Evolutionary conservation across 2,888 invertebrate genomes (phyloP).

Genomic region (Zygothrica quintamaculata): DNA sequence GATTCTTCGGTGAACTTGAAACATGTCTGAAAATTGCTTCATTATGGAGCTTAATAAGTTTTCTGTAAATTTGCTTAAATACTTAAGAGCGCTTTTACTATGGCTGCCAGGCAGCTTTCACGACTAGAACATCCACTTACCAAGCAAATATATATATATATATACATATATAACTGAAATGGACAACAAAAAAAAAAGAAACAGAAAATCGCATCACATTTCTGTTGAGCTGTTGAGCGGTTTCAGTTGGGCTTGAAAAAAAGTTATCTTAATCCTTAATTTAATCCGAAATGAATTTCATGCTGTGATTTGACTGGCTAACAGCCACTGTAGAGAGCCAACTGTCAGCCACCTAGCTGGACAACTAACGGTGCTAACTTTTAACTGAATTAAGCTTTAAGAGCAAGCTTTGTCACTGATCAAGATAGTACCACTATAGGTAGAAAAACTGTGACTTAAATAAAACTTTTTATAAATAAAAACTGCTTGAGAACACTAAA

Average conservation of each 20-base stretch:
- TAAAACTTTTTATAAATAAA: too few relatives aligned
- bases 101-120: constrained; percentile 15
- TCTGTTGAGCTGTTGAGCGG: constrained; percentile 10
- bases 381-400: constrained; percentile 56
- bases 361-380: constrained; percentile 32
- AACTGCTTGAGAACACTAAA: too few relatives aligned
- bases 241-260: constrained; percentile 39
- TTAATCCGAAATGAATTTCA: constrained; percentile 73
- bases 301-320: constrained; percentile 70
- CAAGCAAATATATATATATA: constrained; percentile 14
- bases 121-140: constrained; percentile 17
- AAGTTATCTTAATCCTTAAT: constrained; percentile 75
- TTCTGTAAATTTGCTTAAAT: constrained; percentile 78
- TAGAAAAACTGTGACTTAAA: too few relatives aligned
- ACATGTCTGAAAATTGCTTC: constrained; percentile 60
- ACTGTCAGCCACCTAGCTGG: constrained; percentile 11
- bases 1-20: constrained; percentile 27
- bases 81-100: constrained; percentile 52
- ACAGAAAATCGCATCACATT: constrained; percentile 22
- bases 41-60: constrained; percentile 74
- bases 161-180: constrained; percentile 22
- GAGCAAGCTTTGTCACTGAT: too few relatives aligned
- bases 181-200: constrained; percentile 22
- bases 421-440: too few relatives aligned
- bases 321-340: constrained; percentile 16